phyloP scores from a whole-genome alignment of 2,888 invertebrate genomes.

The Junonia oenone region DNA sequence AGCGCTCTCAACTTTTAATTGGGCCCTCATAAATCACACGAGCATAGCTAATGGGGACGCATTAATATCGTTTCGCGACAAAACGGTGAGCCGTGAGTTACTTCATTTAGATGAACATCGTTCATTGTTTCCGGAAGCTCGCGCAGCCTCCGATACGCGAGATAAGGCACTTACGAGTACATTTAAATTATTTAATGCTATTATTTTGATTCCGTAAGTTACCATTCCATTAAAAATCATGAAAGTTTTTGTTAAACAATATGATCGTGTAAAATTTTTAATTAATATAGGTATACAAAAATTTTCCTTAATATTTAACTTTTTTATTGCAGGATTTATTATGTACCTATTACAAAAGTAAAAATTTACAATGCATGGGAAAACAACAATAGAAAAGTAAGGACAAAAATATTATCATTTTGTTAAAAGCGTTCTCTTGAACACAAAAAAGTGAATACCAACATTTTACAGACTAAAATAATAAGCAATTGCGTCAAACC shows the following conservation, averaged over 20 bases:
- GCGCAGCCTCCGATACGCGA: slow-evolving; percentile 32
- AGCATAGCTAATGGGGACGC: slow-evolving; percentile 58
- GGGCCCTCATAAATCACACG: slow-evolving; percentile 69
- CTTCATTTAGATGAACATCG: slow-evolving; percentile 69
- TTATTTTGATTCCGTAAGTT: neutral
- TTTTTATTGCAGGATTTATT: too few species aligned
- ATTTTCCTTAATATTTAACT: too few species aligned
- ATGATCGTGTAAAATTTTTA: too few species aligned
- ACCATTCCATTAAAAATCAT: too few species aligned
- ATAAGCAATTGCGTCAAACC: slow-evolving; percentile 10
- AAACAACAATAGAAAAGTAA: too few species aligned
- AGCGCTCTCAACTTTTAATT: slow-evolving; percentile 75
- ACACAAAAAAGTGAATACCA: neutral
- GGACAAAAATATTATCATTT: too few species aligned
- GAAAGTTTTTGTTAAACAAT: neutral
- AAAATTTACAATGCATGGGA: too few species aligned
- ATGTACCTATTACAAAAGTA: too few species aligned
- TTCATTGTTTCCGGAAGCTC: slow-evolving; percentile 60
- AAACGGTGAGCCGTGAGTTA: slow-evolving; percentile 55
- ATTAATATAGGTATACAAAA: too few species aligned
- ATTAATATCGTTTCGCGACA: slow-evolving; percentile 71
- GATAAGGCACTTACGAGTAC: slow-evolving; percentile 24
- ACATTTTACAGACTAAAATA: slow-evolving; percentile 5
- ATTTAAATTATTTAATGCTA: neutral
- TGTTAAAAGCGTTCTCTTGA: neutral